Conservation (phyloP, 1,140 invertebrate species). For the Drosophila setifemur region DNA sequence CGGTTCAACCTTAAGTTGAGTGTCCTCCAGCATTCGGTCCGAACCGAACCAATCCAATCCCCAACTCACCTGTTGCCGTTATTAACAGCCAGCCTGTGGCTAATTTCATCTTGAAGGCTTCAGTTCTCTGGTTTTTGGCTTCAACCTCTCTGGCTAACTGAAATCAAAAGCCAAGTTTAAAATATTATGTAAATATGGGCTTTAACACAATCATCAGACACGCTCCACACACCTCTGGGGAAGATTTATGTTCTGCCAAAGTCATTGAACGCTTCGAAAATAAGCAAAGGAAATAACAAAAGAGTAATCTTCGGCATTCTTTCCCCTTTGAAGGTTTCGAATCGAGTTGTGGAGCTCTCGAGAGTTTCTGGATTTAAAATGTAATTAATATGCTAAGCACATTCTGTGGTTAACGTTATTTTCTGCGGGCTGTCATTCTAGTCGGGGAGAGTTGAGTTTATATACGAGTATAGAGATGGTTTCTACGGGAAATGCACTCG, state of each 20-base stretch:
- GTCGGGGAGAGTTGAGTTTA: not conserved
- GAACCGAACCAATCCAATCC: not conserved
- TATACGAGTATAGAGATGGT: not conserved
- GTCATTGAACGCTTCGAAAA: slow-evolving; percentile 48
- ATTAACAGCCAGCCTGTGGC: slow-evolving; percentile 72
- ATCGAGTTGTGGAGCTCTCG: slow-evolving; percentile 18
- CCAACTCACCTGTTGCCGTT: slow-evolving; percentile 68
- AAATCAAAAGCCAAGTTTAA: slow-evolving; percentile 21
- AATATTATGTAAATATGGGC: slow-evolving; percentile 41
- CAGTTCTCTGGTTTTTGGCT: slow-evolving; percentile 23
- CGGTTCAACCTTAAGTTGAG: not conserved
- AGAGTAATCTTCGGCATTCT: slow-evolving; percentile 1
- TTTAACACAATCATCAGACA: slow-evolving; percentile 12
- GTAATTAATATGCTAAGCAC: slow-evolving; percentile 1
- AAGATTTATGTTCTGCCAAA: slow-evolving; percentile 44
- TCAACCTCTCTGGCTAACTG: slow-evolving; percentile 29
- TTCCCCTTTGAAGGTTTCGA: not conserved
- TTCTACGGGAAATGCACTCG: slow-evolving; percentile 22
- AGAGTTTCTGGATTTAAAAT: slow-evolving; percentile 14
- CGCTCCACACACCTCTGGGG: not conserved
- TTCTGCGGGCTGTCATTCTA: slow-evolving; percentile 25
- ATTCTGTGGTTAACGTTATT: slow-evolving; percentile 32
- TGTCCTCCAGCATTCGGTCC: slow-evolving; percentile 32
- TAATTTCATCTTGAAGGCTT: slow-evolving; percentile 64
- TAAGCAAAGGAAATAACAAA: slow-evolving; percentile 5